Evolutionary conservation across 2,888 invertebrate species (phyloP), one percentile per base, ranked within the genome.

Genomic region (Euclidia mi): DNA sequence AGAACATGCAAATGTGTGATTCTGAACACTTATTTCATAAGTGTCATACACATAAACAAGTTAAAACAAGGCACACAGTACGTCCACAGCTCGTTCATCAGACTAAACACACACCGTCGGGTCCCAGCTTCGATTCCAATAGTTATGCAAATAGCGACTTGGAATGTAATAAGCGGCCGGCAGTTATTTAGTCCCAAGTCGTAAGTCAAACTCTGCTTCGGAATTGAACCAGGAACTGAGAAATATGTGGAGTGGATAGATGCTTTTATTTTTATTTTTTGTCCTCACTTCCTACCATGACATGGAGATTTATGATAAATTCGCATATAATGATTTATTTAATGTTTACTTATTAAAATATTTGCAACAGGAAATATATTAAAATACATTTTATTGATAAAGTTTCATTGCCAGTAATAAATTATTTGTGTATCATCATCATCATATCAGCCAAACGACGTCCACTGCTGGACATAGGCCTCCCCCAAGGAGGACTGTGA

Each of bases 81-180:
- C 87, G 84, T 81, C 83, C 81, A 81, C 87, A 80, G 83, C 73
- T 81, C 87, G 88, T 93, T 83, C 90, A 91, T 92, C 92, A 91
- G 83, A 62, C 89, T 90, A 91, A 93, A 92, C 92, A 94, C 92
- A 93, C 92, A 92, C 85, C 85, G 84, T 74, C 80, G 77, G 80
- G 76, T 69, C 81, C 79, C 60, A 76, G 78, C 79, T 89, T 89
- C 92, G 89, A 91, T 90, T 94, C 93, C 94, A 94, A 94, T 94
- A 94, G 94, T 92, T 94, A 94, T 94, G 94, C 94, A 94, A 94
- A 94, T 94, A 90, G 85, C 90, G 82, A 87, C 81, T 84, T 81
- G 83, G 86, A 84, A 86, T 88, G 92, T 94, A 94, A 94, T 94
- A 93, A 94, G 91, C 87, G 90, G 87, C 87, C 89, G 90, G 90